phyloP scores from a whole-genome alignment of 2,888 invertebrate species.

The Zonitis immaculata region DNA sequence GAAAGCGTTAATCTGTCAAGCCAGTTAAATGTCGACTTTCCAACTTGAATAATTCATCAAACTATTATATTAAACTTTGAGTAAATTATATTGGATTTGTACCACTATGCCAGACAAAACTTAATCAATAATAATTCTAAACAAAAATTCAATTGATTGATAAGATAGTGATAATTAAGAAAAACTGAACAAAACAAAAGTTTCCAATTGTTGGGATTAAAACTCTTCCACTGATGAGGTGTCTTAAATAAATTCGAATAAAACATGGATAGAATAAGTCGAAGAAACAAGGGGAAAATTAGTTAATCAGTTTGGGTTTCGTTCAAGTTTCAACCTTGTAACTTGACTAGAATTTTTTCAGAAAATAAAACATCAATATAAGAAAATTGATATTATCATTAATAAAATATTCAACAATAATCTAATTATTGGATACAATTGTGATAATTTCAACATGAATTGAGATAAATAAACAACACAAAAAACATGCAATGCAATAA shows the following conservation, averaged over 20 bases:
- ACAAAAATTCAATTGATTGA: not conserved
- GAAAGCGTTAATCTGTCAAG: slow-evolving; percentile 26
- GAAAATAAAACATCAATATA: not conserved
- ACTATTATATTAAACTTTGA: slow-evolving; percentile 12
- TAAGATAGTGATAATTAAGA: no score
- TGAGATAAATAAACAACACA: no score
- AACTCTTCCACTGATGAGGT: slow-evolving; percentile 14
- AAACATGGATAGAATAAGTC: slow-evolving; percentile 6
- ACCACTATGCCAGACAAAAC: not conserved
- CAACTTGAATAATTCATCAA: slow-evolving; percentile 18
- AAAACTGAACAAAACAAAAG: no score
- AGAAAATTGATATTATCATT: not conserved
- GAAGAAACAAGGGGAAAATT: slow-evolving; percentile 19
- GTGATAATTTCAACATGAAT: not conserved
- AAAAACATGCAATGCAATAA: no score
- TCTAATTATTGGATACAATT: not conserved
- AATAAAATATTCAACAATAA: not conserved
- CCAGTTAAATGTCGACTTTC: slow-evolving; percentile 23
- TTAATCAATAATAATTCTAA: not conserved
- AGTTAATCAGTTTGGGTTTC: slow-evolving; percentile 25
- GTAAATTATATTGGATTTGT: slow-evolving; percentile 5
- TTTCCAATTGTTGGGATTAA: no score
- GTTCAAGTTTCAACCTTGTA: slow-evolving; percentile 10
- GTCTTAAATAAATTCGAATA: slow-evolving; percentile 22
- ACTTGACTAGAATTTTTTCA: slow-evolving; percentile 16